Conservation (phyloP, 2,113 vertebrate genomes). For the Desmodus rotundus region DNA sequence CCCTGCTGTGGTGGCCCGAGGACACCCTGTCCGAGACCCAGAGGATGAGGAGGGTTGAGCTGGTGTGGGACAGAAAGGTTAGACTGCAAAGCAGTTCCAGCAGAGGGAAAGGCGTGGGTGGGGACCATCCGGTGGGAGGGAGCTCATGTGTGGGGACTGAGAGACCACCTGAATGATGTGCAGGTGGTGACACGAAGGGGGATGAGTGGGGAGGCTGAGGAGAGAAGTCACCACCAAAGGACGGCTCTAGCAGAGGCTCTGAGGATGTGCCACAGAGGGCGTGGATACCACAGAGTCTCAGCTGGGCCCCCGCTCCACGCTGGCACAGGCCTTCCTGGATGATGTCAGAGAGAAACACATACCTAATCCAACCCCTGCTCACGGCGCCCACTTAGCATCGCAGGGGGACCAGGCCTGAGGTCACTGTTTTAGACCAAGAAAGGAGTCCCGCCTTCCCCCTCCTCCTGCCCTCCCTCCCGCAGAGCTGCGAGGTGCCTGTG, state of each 20-base stretch:
- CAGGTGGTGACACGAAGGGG: background rate
- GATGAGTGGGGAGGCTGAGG: background rate
- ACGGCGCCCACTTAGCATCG: background rate
- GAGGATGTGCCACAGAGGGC: background rate
- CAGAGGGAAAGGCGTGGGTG: background rate
- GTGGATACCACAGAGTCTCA: fast-evolving
- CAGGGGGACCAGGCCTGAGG: background rate
- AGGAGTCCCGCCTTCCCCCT: too few species aligned
- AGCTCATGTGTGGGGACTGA: background rate
- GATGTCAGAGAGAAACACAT: background rate
- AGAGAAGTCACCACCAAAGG: background rate
- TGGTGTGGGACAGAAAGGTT: background rate
- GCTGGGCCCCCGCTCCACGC: background rate
- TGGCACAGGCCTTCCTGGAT: background rate
- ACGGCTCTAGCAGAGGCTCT: background rate
- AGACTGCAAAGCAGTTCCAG: background rate
- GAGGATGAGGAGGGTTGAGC: background rate
- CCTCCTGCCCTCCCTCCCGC: background rate
- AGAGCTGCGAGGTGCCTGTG: background rate
- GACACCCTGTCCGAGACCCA: background rate
- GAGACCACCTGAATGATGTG: background rate
- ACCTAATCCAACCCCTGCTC: background rate
- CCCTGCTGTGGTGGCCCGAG: background rate
- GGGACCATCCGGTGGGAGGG: background rate
- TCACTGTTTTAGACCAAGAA: background rate